phyloP scores from a whole-genome alignment of 2,113 vertebrate species.

The Menidia beryllina region DNA sequence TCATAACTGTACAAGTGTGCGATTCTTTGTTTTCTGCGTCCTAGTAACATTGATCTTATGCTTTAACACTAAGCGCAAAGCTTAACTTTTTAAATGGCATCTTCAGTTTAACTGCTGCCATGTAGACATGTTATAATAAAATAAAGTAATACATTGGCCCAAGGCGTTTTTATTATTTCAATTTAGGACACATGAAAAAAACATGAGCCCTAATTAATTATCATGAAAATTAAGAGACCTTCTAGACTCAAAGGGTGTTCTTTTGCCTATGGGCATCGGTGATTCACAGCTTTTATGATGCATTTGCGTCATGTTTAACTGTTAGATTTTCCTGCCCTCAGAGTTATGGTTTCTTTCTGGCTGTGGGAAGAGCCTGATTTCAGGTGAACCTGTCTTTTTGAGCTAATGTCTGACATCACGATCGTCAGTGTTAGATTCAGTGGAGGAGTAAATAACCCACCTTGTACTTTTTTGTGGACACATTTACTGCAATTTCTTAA shows the following conservation, averaged over 20 bases:
- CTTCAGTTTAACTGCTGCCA: background rate
- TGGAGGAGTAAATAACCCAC: no score
- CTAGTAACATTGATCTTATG: background rate
- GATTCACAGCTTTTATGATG: background rate
- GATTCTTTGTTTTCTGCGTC: background rate
- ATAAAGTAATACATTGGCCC: constrained; percentile 1
- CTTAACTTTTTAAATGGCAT: background rate
- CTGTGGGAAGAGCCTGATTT: no score
- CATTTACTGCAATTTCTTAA: background rate
- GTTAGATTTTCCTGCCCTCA: background rate
- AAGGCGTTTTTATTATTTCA: constrained; percentile 21
- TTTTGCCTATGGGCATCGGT: background rate
- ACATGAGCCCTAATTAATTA: constrained; percentile 28
- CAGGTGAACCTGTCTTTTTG: background rate
- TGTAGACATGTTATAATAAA: constrained; percentile 6
- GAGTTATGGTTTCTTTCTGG: background rate
- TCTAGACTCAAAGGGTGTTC: constrained; percentile 12
- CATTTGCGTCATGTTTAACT: background rate
- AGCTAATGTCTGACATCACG: background rate
- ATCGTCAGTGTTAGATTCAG: background rate
- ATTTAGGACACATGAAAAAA: constrained; percentile 20
- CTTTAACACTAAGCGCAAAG: background rate
- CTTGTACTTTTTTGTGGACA: no score
- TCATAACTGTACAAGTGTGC: background rate
- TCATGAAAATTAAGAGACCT: constrained; percentile 23